These are phyloP conservation scores for Pyrocoelia pectoralis DNA, from an alignment of 2,888 invertebrate genomes.

Conservation along the genomic window DNA sequence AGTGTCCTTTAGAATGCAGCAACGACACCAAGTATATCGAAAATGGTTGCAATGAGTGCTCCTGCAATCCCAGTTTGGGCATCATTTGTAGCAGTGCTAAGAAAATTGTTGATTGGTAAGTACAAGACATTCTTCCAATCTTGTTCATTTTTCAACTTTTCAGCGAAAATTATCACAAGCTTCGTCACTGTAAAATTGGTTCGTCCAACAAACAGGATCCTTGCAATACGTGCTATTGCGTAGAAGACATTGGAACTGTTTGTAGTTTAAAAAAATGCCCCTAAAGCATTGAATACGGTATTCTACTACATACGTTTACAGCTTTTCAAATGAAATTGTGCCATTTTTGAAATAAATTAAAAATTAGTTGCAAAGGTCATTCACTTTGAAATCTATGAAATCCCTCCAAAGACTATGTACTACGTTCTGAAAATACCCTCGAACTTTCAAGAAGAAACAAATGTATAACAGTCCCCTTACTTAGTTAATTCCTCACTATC, in stretches of 20 bases:
- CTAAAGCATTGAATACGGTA: not conserved
- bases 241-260: slow-evolving; percentile 6
- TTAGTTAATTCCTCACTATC: no score
- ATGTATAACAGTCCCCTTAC: no score
- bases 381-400: no score
- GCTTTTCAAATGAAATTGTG: no score
- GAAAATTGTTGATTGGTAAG: not conserved
- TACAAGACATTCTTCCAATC: not conserved
- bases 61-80: slow-evolving; percentile 5
- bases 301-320: no score
- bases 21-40: slow-evolving; percentile 6
- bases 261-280: slow-evolving; percentile 1
- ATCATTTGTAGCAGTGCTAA: not conserved
- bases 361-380: no score
- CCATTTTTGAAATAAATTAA: no score
- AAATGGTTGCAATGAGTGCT: slow-evolving; percentile 7
- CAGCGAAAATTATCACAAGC: slow-evolving; percentile 1
- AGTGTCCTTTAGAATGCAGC: not conserved
- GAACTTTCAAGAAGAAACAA: no score
- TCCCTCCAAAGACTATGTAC: no score
- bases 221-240: slow-evolving; percentile 8
- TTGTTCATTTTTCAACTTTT: not conserved
- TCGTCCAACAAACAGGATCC: not conserved
- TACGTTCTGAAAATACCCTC: no score
- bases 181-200: slow-evolving; percentile 8